A percentile compares a stretch with the other conserved stretches of the same genome.
phyloP scores from a whole-genome alignment of 2,113 vertebrate species.

The Aegypius monachus region DNA sequence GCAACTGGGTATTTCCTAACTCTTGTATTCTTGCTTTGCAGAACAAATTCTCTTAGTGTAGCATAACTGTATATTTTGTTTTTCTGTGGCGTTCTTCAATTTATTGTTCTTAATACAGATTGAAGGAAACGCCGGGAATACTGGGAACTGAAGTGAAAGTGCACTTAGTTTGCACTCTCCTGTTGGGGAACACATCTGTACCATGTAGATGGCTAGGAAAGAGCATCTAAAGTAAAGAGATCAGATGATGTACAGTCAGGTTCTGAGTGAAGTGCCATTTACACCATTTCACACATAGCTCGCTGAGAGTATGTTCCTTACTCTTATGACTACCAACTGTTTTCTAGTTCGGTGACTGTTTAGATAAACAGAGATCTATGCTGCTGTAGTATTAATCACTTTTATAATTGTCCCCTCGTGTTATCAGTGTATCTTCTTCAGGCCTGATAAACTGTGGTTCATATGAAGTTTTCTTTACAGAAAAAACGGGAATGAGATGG shows the following conservation, averaged over 20 bases:
- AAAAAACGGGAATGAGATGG: not conserved
- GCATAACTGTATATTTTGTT: not conserved
- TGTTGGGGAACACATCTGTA: not conserved
- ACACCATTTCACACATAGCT: fast-evolving
- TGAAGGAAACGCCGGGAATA: not conserved
- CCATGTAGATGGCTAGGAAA: not conserved
- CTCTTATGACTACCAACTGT: not conserved
- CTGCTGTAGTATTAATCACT: not conserved
- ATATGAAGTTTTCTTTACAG: not conserved
- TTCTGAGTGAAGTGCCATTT: not conserved
- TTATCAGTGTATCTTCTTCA: not conserved
- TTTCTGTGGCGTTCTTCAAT: fast-evolving
- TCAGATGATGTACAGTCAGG: too few species aligned
- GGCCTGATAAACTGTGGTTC: not conserved
- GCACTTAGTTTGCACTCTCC: not conserved
- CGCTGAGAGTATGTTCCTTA: not conserved
- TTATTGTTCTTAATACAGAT: not conserved
- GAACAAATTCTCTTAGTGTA: not conserved
- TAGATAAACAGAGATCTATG: not conserved
- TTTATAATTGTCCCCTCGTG: not conserved
- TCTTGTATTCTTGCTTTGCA: not conserved
- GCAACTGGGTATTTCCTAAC: not conserved
- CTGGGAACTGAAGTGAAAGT: not conserved
- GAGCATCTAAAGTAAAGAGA: not conserved
- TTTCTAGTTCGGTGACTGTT: not conserved